Conservation (phyloP, 2,113 vertebrate species). For the Ciconia boyciana region DNA sequence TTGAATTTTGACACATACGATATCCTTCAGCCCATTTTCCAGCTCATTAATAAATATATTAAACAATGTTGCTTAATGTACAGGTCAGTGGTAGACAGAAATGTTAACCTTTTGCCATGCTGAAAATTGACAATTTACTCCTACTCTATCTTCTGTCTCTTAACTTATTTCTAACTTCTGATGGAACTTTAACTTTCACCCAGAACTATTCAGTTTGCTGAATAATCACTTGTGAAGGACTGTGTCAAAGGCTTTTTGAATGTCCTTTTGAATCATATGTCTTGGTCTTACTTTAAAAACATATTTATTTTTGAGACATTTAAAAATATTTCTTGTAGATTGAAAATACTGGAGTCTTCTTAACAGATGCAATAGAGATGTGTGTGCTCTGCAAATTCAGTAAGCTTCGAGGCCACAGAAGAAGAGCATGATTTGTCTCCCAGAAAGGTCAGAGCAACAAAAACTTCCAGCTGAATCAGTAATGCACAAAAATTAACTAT, state of each 20-base stretch:
- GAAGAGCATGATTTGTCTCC: not conserved
- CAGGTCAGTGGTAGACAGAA: not conserved
- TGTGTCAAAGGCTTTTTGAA: not conserved
- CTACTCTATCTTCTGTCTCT: not conserved
- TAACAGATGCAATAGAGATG: not conserved
- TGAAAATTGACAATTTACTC: conserved; percentile 21
- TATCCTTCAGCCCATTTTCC: not conserved
- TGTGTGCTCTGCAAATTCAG: not conserved
- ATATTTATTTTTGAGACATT: not conserved
- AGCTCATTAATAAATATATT: conserved; percentile 22
- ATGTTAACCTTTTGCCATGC: conserved; percentile 12
- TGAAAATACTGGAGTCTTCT: not conserved
- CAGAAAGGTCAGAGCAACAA: not conserved
- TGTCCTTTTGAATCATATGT: not conserved
- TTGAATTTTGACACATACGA: not conserved
- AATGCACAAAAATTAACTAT: not conserved
- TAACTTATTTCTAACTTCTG: not conserved
- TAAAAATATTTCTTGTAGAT: not conserved
- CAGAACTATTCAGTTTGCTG: not conserved
- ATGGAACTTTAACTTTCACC: conserved; percentile 4
- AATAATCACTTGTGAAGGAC: not conserved
- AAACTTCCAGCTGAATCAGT: not conserved
- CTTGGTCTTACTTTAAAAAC: not conserved
- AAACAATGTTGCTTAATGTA: not conserved
- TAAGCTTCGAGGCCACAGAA: not conserved